Conservation (phyloP, 1,140 invertebrate species). For the Sinella curviseta region DNA sequence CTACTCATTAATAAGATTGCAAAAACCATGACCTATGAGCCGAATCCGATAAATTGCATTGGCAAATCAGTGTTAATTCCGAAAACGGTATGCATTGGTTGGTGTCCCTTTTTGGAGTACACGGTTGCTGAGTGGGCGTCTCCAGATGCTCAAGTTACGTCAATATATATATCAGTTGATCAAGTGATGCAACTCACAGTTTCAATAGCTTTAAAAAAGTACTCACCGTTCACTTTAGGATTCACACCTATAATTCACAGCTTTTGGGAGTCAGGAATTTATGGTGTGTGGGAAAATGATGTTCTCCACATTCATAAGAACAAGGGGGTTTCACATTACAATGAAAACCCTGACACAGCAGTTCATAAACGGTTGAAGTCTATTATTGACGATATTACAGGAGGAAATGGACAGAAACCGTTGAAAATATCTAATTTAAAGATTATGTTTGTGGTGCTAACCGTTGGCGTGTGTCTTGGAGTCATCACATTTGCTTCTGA, state of each 20-base stretch:
- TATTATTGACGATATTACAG: neutral
- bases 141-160: neutral
- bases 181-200: neutral
- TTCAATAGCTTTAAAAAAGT: neutral
- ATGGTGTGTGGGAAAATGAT: neutral
- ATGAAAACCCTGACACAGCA: neutral
- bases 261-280: conserved; percentile 18
- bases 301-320: neutral
- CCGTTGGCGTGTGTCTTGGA: neutral
- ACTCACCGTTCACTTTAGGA: neutral
- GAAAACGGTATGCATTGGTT: conserved; percentile 12
- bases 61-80: neutral
- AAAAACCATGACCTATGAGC: neutral
- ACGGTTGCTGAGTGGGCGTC: neutral
- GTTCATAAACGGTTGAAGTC: neutral
- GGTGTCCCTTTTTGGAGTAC: neutral
- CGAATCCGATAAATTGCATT: neutral
- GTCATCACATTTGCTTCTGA: neutral
- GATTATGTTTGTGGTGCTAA: neutral
- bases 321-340: neutral
- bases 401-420: neutral
- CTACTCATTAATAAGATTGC: neutral
- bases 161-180: neutral
- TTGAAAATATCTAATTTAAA: conserved; percentile 9
- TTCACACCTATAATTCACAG: neutral